Conservation (phyloP, 2,113 vertebrate genomes). For the Dicentrarchus labrax region DNA sequence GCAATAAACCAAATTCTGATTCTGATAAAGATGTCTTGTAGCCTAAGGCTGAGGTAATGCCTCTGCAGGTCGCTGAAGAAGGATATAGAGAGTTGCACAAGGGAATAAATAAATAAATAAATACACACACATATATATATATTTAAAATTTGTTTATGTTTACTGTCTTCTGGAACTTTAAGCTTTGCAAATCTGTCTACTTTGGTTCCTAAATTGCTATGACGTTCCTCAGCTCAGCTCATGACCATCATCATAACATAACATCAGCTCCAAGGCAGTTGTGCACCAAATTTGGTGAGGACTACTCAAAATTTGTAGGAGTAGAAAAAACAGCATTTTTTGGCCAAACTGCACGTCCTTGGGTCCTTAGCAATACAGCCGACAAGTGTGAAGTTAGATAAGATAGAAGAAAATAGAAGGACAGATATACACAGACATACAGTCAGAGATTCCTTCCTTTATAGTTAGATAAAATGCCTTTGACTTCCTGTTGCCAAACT, state of each 20-base stretch:
- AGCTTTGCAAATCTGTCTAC: background rate
- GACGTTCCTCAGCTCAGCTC: background rate
- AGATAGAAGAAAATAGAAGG: too few relatives aligned
- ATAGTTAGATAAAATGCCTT: too few relatives aligned
- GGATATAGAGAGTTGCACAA: background rate
- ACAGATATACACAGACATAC: too few relatives aligned
- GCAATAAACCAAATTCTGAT: too few relatives aligned
- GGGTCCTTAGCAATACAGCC: too few relatives aligned
- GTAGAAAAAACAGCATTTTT: too few relatives aligned
- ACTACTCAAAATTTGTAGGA: background rate
- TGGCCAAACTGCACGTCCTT: too few relatives aligned
- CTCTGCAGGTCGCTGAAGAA: slow-evolving; percentile 22
- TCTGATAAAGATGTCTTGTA: slow-evolving; percentile 9
- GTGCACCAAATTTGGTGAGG: too few relatives aligned
- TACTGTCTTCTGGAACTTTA: background rate
- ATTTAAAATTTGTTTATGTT: background rate
- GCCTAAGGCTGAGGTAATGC: slow-evolving; percentile 29
- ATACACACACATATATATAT: too few relatives aligned
- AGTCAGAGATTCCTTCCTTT: too few relatives aligned
- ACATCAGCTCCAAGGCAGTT: too few relatives aligned
- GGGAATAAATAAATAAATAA: background rate
- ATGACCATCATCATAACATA: background rate
- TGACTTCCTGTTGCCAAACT: slow-evolving; percentile 4
- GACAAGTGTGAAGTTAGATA: too few relatives aligned
- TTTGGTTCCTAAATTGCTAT: background rate